Evolutionary conservation across 2,888 invertebrate genomes (phyloP).

Genomic region (Oxyscelio sp.): DNA sequence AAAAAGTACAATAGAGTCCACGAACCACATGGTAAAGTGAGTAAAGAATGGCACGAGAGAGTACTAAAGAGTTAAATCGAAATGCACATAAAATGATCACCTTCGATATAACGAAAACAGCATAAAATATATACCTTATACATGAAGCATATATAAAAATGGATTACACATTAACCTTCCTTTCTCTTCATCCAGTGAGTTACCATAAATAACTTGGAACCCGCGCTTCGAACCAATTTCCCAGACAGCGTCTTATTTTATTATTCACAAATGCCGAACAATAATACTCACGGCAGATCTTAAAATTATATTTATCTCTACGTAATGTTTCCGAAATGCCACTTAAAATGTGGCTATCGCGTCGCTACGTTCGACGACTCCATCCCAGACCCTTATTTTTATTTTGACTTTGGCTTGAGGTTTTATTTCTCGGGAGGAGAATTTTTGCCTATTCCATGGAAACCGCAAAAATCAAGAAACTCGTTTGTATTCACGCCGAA

Average conservation of each 20-base stretch:
- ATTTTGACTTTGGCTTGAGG: neutral
- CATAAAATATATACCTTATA: too few relatives aligned
- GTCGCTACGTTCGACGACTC: neutral
- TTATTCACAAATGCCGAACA: neutral
- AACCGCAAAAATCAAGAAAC: constrained; percentile 43
- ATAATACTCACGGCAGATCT: neutral
- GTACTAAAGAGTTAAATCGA: too few relatives aligned
- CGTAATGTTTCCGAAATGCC: neutral
- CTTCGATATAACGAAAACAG: neutral
- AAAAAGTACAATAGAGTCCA: too few relatives aligned
- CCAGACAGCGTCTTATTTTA: too few relatives aligned
- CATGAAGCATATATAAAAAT: too few relatives aligned
- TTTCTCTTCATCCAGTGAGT: too few relatives aligned
- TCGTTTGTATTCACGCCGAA: constrained; percentile 54
- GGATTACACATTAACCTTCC: too few relatives aligned
- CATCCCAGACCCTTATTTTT: neutral
- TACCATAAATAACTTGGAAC: too few relatives aligned
- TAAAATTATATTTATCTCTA: constrained; percentile 6
- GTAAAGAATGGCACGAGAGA: too few relatives aligned
- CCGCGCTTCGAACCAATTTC: too few relatives aligned
- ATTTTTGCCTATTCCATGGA: neutral
- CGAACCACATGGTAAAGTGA: too few relatives aligned
- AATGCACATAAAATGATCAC: neutral
- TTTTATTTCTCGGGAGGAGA: neutral
- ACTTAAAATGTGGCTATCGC: neutral